Evolutionary conservation across 1,140 invertebrate genomes (phyloP).

Genomic region (Goniozus legneri): DNA sequence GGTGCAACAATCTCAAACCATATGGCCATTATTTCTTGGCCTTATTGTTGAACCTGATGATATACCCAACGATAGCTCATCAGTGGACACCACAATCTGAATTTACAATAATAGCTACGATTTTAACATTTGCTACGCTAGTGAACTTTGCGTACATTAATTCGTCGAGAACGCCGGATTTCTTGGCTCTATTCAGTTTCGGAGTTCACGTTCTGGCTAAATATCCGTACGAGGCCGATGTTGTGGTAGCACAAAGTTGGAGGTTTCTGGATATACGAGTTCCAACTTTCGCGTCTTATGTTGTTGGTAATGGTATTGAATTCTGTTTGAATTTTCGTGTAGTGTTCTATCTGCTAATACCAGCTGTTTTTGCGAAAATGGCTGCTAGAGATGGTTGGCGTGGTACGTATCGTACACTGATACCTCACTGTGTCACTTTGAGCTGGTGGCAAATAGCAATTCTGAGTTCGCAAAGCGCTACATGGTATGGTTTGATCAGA

Average conservation of each 20-base stretch:
- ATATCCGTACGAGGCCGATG: constrained; percentile 79
- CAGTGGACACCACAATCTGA: constrained; percentile 80
- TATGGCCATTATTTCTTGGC: constrained; percentile 76
- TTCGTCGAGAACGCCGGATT: constrained; percentile 62
- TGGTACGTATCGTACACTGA: constrained; percentile 71
- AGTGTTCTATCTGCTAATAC: constrained; percentile 74
- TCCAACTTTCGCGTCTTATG: constrained; percentile 76
- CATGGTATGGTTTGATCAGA: constrained; percentile 73
- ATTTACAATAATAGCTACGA: constrained; percentile 70
- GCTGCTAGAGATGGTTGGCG: constrained; percentile 71
- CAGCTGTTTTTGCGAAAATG: constrained; percentile 69
- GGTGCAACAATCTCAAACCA: constrained; percentile 77
- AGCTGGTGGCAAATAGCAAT: constrained; percentile 84
- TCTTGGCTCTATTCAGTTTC: constrained; percentile 72
- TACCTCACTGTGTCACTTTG: constrained; percentile 81
- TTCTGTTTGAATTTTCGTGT: constrained; percentile 79
- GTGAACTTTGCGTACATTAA: constrained; percentile 66
- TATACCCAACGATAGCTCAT: constrained; percentile 73
- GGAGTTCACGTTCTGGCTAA: constrained; percentile 76
- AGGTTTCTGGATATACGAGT: constrained; percentile 74
- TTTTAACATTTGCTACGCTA: constrained; percentile 70
- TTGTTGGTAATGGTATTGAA: constrained; percentile 77
- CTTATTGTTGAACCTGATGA: constrained; percentile 68
- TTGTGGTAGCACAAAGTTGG: constrained; percentile 75
- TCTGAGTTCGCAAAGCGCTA: constrained; percentile 73